Conservation (phyloP, 92 coral and sea anemone species). For the Zoanthus sansibaricus region DNA sequence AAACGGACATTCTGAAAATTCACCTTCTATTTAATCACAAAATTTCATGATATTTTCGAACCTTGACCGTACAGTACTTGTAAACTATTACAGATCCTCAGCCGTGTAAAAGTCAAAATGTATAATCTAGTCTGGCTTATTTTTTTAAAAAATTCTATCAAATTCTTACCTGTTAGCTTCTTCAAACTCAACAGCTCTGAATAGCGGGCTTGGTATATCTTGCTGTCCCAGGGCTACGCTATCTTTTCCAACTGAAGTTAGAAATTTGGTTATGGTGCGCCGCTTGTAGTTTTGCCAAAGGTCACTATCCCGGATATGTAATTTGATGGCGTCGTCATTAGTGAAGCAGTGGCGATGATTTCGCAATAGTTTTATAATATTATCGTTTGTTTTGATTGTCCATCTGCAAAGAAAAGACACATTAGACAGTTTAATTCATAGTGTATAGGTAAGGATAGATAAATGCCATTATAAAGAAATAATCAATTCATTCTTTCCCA, state of each 20-base stretch:
- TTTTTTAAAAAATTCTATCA: background rate
- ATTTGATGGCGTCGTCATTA: constrained; percentile 80
- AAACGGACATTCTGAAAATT: too few species aligned
- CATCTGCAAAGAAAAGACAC: constrained; percentile 60
- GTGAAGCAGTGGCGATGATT: constrained; percentile 78
- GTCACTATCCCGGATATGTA: constrained; percentile 88
- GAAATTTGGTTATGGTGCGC: constrained; percentile 71
- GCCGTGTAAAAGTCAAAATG: too few species aligned
- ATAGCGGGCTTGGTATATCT: constrained; percentile 70
- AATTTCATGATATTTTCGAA: too few species aligned
- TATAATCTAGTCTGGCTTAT: too few species aligned
- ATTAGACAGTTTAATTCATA: background rate
- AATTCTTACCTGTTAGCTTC: constrained; percentile 75
- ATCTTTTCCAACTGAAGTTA: constrained; percentile 67
- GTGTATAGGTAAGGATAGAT: background rate
- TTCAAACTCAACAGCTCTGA: constrained; percentile 80
- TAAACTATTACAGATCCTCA: too few species aligned
- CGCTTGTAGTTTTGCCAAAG: constrained; percentile 97
- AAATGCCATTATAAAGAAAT: background rate
- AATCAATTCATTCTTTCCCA: background rate
- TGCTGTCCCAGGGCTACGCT: constrained; percentile 56
- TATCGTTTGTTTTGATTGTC: constrained; percentile 90
- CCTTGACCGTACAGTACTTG: too few species aligned
- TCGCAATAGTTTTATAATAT: constrained; percentile 74
- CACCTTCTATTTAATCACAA: too few species aligned